Evolutionary conservation across 30 jellyfish, hydroid and myxozoan species (phyloP).

Genomic region (Cassiopea andromeda): DNA sequence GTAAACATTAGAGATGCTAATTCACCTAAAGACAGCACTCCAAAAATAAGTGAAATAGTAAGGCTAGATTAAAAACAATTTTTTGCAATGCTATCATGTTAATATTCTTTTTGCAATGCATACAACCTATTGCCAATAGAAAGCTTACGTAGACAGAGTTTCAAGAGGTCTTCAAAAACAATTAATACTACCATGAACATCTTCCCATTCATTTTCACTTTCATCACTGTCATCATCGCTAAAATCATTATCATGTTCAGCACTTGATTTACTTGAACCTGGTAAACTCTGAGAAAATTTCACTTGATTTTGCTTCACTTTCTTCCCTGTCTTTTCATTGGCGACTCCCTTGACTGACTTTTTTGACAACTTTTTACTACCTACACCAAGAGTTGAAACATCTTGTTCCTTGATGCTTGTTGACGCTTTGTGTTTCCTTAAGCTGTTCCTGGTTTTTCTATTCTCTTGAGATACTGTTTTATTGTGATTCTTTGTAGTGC

Average conservation of each 20-base stretch:
- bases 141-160: too few relatives aligned
- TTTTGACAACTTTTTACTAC: neutral
- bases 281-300: slow-evolving; percentile 5
- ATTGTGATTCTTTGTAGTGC: neutral
- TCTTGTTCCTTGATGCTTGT: neutral
- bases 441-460: neutral
- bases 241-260: neutral
- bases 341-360: neutral
- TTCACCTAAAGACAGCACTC: too few relatives aligned
- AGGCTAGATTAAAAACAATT: too few relatives aligned
- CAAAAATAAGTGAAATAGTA: too few relatives aligned
- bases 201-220: slow-evolving; percentile 90
- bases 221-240: slow-evolving; percentile 41
- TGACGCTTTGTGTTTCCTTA: neutral
- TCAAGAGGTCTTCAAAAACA: too few relatives aligned
- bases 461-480: neutral
- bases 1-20: too few relatives aligned
- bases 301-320: neutral
- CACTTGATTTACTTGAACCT: slow-evolving; percentile 9
- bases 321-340: neutral
- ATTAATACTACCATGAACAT: slow-evolving; percentile 79
- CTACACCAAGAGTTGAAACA: neutral
- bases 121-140: too few relatives aligned
- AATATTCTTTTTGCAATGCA: too few relatives aligned
- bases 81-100: too few relatives aligned